A percentile compares a stretch with the other conserved stretches of the same genome.
Conservation (phyloP, 2,888 invertebrate genomes). For the Euplexia lucipara region DNA sequence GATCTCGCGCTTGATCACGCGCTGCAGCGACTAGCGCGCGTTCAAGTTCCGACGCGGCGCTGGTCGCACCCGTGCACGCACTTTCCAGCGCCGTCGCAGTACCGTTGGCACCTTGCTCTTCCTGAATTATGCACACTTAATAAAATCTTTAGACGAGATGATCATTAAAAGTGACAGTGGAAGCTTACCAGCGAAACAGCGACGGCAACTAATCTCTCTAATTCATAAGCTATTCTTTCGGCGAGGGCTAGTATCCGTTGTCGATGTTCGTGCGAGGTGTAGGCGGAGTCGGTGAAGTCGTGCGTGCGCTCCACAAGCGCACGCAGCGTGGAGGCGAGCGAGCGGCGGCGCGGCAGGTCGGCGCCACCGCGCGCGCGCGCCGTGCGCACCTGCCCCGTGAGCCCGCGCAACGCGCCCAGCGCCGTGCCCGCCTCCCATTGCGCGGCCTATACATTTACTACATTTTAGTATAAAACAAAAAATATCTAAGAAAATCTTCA, state of each 20-base stretch:
- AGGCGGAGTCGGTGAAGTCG: conserved; percentile 99
- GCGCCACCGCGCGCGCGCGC: conserved; percentile 94
- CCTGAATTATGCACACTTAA: conserved; percentile 69
- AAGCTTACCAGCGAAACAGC: conserved; percentile 95
- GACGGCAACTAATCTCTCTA: conserved; percentile 97
- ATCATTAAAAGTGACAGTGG: conserved; percentile 25
- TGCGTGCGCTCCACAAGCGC: conserved; percentile 98
- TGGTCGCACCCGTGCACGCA: conserved; percentile 93
- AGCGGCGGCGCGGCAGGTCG: conserved; percentile 92
- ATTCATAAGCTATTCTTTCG: conserved; percentile 97
- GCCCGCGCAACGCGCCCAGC: conserved; percentile 95
- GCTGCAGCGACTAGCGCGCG: conserved; percentile 94
- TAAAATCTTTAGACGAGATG: conserved; percentile 31
- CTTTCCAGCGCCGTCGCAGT: conserved; percentile 88
- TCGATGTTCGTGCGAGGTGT: conserved; percentile 99
- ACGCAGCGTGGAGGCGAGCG: conserved; percentile 96
- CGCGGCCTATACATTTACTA: conserved; percentile 77
- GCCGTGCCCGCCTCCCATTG: conserved; percentile 93
- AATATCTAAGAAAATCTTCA: conserved; percentile 1
- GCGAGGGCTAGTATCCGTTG: conserved; percentile 97
- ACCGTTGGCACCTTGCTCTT: conserved; percentile 83
- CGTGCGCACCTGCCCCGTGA: conserved; percentile 96
- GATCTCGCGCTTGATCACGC: conserved; percentile 86
- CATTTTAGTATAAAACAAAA: conserved; percentile 37
- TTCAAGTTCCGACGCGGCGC: conserved; percentile 96